phyloP scores from a whole-genome alignment of 2,113 vertebrate genomes.

The Brienomyrus brachyistius region DNA sequence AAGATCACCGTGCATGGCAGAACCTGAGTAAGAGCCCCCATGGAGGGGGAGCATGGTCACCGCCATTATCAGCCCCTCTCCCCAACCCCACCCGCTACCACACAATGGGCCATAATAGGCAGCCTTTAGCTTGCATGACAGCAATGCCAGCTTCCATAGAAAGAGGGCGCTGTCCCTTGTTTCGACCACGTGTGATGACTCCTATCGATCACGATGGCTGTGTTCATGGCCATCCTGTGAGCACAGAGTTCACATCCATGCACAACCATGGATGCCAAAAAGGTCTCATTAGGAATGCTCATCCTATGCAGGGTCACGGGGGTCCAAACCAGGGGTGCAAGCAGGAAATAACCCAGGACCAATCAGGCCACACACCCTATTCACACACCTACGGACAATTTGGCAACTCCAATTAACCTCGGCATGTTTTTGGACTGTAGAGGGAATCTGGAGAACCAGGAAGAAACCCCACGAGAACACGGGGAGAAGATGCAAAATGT shows the following conservation, averaged over 20 bases:
- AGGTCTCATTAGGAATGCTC: not conserved
- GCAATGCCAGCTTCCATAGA: not conserved
- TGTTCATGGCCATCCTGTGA: not conserved
- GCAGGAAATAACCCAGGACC: not conserved
- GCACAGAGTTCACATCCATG: not conserved
- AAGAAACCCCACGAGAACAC: not conserved
- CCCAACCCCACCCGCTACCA: not conserved
- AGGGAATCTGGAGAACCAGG: not conserved
- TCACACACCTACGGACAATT: not conserved
- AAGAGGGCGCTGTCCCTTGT: too few relatives aligned
- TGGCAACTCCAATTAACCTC: not conserved
- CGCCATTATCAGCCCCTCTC: not conserved
- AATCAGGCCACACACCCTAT: not conserved
- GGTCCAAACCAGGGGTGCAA: not conserved
- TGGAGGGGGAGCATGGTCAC: not conserved
- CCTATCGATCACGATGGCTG: not conserved
- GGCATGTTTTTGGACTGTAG: not conserved
- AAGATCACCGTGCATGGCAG: not conserved
- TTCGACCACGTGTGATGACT: not conserved
- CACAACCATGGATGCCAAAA: not conserved
- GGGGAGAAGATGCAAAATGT: not conserved
- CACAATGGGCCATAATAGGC: constrained; percentile 3
- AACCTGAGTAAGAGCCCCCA: too few relatives aligned
- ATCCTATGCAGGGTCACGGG: not conserved
- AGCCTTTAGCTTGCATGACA: not conserved